phyloP scores from a whole-genome alignment of 2,797 vertebrate species.

The Dipus sagitta region DNA sequence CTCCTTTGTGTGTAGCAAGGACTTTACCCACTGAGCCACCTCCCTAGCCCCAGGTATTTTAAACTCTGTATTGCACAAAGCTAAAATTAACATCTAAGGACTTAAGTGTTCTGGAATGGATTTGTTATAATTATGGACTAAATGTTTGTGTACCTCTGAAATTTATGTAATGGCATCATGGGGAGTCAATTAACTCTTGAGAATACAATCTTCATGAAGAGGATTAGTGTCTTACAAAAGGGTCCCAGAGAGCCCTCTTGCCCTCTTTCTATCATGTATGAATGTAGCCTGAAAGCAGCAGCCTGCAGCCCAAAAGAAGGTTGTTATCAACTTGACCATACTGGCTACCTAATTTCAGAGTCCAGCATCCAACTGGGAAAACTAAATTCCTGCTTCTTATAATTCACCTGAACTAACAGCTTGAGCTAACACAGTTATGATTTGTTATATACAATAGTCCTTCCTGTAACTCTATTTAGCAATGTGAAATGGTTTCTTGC shows the following conservation, averaged over 20 bases:
- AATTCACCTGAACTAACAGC: neutral
- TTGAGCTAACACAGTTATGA: neutral
- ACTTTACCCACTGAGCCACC: no score
- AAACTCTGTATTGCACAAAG: neutral
- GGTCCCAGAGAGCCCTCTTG: neutral
- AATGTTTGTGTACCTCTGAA: neutral
- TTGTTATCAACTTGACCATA: neutral
- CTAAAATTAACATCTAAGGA: constrained; percentile 10
- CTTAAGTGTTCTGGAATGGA: constrained; percentile 17
- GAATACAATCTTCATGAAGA: neutral
- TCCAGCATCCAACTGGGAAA: neutral
- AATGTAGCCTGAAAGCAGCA: neutral
- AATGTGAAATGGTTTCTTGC: constrained; percentile 62
- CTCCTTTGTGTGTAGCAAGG: no score
- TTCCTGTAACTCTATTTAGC: constrained; percentile 16
- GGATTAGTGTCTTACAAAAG: neutral
- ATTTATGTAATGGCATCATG: neutral
- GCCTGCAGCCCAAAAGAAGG: neutral
- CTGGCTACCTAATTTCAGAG: neutral
- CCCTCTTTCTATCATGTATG: neutral
- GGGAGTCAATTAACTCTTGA: neutral
- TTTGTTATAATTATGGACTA: neutral
- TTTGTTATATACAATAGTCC: constrained; percentile 1
- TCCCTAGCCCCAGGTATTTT: neutral
- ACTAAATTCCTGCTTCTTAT: neutral